Percentiles rank a stretch among this genome's conserved stretches.
Evolutionary conservation across 2,888 invertebrate species (phyloP).

Genomic region (Philaethria dido): DNA sequence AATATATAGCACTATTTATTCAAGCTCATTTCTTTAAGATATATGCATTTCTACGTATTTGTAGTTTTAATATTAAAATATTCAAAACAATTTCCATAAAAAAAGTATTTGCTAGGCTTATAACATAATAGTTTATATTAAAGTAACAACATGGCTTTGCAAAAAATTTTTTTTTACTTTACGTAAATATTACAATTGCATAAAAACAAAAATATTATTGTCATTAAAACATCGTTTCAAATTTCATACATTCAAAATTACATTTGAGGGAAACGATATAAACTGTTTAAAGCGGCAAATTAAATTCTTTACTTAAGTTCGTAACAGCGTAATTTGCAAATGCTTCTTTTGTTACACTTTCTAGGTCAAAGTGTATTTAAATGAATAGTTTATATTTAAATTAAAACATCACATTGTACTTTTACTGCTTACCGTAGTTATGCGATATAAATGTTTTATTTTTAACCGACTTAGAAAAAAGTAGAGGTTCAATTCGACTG

Average conservation of each 20-base stretch:
- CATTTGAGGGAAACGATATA: slow-evolving; percentile 19
- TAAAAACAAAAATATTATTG: neutral
- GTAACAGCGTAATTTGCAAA: slow-evolving; percentile 35
- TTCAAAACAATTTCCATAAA: no score
- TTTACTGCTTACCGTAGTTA: neutral
- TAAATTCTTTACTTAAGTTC: slow-evolving; percentile 31
- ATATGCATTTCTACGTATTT: no score
- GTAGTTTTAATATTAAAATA: no score
- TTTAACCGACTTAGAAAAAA: neutral
- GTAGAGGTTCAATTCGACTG: no score
- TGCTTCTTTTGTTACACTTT: slow-evolving; percentile 34
- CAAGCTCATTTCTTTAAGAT: no score
- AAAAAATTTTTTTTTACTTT: neutral
- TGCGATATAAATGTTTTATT: neutral
- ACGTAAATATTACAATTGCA: neutral
- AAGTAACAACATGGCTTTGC: neutral
- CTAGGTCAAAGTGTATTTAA: slow-evolving; percentile 33
- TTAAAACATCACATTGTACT: slow-evolving; percentile 23
- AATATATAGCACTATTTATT: no score
- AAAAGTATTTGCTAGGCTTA: no score
- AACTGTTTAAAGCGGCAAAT: slow-evolving; percentile 28
- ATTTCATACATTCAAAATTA: slow-evolving; percentile 19
- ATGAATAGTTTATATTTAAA: slow-evolving; percentile 29
- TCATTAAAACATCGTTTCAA: slow-evolving; percentile 5
- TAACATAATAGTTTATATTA: no score